phyloP scores from a whole-genome alignment of 2,888 invertebrate species.

The Caenorhabditis drosophilae region DNA sequence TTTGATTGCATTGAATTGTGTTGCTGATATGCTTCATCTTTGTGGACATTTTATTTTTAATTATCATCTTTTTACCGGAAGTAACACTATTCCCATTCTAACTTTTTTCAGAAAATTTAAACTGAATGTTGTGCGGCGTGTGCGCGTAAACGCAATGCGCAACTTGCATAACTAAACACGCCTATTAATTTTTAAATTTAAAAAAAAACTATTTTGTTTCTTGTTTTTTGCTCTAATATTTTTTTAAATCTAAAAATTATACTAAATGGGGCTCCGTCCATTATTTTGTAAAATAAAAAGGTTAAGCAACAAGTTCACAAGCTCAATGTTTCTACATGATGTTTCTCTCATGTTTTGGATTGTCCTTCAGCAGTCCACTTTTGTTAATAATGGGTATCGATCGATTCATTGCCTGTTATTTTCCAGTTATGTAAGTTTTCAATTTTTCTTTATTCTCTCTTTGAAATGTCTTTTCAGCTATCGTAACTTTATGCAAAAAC shows the following conservation, averaged over 20 bases:
- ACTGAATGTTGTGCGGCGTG: no score
- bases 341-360: conserved; percentile 8
- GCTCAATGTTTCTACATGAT: conserved; percentile 16
- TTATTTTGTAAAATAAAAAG: no score
- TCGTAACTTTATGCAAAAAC: conserved; percentile 4
- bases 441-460: no score
- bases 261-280: no score
- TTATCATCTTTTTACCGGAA: conserved; percentile 17
- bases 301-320: conserved; percentile 14
- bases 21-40: conserved; percentile 20
- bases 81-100: no score
- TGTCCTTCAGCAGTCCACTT: conserved; percentile 21
- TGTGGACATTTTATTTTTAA: conserved; percentile 29
- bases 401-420: conserved; percentile 15
- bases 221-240: no score
- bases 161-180: no score
- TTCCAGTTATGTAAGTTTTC: conserved; percentile 9
- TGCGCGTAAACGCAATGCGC: no score
- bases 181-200: no score
- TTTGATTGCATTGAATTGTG: conserved; percentile 24
- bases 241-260: no score
- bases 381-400: conserved; percentile 24
- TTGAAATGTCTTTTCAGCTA: not conserved
- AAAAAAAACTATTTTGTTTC: no score
- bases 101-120: no score